Percentiles rank a stretch among this genome's conserved stretches.
phyloP scores from a whole-genome alignment of 2,113 vertebrate genomes.

The Raja brachyura region DNA sequence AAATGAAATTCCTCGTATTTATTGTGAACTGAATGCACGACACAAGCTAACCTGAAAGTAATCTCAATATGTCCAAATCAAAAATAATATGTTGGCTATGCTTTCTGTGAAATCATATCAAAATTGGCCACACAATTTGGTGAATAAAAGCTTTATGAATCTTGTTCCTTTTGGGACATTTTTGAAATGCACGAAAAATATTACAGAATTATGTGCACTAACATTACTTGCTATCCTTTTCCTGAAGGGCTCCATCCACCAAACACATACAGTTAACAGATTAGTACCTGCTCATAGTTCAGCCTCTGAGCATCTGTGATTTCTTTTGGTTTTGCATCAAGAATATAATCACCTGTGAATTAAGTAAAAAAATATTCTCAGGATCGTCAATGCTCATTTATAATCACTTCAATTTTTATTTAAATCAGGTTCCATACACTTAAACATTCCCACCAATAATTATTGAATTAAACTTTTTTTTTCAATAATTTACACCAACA shows the following conservation, averaged over 20 bases:
- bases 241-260: not conserved
- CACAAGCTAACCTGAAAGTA: not conserved
- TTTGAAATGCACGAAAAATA: not conserved
- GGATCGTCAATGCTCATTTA: not conserved
- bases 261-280: not conserved
- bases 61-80: not conserved
- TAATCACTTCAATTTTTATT: not conserved
- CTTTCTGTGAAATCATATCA: not conserved
- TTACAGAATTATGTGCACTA: not conserved
- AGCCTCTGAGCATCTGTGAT: conserved; percentile 94
- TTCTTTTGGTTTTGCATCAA: conserved; percentile 96
- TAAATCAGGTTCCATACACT: not conserved
- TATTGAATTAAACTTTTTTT: not conserved
- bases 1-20: not conserved
- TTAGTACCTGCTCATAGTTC: conserved; percentile 94
- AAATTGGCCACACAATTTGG: not conserved
- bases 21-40: not conserved
- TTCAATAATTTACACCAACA: not conserved
- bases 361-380: conserved; percentile 35
- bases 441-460: not conserved
- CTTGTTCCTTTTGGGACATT: not conserved
- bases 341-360: conserved; percentile 89
- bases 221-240: too few species aligned
- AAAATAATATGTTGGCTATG: not conserved
- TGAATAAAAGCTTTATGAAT: not conserved